Base-by-base conservation (phyloP, 2,113 vertebrate genomes). In the Mystacornis crossleyi region DNA sequence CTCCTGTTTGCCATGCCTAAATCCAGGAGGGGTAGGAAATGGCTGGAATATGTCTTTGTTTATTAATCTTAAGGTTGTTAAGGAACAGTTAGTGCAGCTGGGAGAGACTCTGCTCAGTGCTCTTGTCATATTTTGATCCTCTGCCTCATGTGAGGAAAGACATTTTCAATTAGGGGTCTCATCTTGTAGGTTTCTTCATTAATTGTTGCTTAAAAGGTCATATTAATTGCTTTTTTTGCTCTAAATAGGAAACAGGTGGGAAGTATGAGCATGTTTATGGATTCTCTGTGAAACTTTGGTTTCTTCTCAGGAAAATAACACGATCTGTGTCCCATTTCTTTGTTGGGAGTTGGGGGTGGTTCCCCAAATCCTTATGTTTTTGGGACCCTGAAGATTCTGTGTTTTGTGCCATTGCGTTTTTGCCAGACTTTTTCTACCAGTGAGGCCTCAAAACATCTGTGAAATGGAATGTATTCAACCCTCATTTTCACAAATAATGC, bases 171-270 rank as follows among this genome's bases (percentile, higher is more conserved):
- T 73, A 95, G 70, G 36, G 80, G 38, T 67, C 69, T 8, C 1
- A 10, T 95, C 81, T 95, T 48, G 2, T 31, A 64, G 55, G 51
- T 74, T 81, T 73, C 55, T 89, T 89, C 79, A 84, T 79, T 89
- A 86, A 71, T 48, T 0, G 1, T 89, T 89, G 86, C 61, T 92
- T 90, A n/a, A 86, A 94, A 89, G 72, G 45, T 67, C 45, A 6
- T 17, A 71, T 91, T 95, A 86, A 89, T 91, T 78, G 65, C 10
- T 23, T 66, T 81, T 38, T 81, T 54, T n/a, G 1, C 54, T 83
- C 64, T 84, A 87, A 94, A 89, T 95, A 81, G 77, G 55, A 96
- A 95, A 53, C 96, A 93, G 91, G 78, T 94, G 94, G 83, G 93
- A 81, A 92, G 36, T 43, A 40, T 60, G 48, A 79, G n/a, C 6